phyloP scores from a whole-genome alignment of 2,113 vertebrate species.

The Orientallactaga bullata region DNA sequence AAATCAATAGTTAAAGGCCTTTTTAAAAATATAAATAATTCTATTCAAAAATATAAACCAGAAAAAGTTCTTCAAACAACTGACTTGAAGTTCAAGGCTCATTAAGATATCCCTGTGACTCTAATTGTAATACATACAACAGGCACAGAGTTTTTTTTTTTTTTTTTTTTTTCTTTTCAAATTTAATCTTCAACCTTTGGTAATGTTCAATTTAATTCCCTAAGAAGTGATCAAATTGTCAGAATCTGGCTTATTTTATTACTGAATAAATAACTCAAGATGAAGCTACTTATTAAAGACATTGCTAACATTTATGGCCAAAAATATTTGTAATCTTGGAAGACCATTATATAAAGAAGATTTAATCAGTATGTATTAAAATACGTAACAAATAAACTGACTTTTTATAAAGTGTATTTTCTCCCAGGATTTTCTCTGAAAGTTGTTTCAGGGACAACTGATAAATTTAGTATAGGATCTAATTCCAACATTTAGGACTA shows the following conservation, averaged over 20 bases:
- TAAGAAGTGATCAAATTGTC: conserved; percentile 81
- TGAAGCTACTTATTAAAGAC: conserved; percentile 82
- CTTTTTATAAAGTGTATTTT: conserved; percentile 45
- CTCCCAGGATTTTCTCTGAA: conserved; percentile 9
- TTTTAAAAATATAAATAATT: neutral
- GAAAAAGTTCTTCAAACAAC: neutral
- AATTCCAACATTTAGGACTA: conserved; percentile 64
- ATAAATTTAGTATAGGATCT: conserved; percentile 30
- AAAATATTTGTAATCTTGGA: conserved; percentile 76
- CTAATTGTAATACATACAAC: neutral
- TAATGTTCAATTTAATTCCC: conserved; percentile 75
- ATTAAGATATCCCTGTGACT: neutral
- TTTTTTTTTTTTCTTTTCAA: conserved; percentile 27
- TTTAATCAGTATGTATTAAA: conserved; percentile 71
- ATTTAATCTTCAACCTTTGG: conserved; percentile 69
- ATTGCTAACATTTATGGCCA: conserved; percentile 76
- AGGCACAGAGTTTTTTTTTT: neutral
- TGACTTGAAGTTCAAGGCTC: neutral
- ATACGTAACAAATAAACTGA: conserved; percentile 19
- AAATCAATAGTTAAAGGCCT: neutral
- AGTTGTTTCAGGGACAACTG: neutral
- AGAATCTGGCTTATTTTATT: conserved; percentile 83
- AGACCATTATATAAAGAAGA: conserved; percentile 76
- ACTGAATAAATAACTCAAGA: conserved; percentile 83
- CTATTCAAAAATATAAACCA: neutral